Conservation (phyloP, 2,797 vertebrate species). For the Bovichtus diacanthus region DNA sequence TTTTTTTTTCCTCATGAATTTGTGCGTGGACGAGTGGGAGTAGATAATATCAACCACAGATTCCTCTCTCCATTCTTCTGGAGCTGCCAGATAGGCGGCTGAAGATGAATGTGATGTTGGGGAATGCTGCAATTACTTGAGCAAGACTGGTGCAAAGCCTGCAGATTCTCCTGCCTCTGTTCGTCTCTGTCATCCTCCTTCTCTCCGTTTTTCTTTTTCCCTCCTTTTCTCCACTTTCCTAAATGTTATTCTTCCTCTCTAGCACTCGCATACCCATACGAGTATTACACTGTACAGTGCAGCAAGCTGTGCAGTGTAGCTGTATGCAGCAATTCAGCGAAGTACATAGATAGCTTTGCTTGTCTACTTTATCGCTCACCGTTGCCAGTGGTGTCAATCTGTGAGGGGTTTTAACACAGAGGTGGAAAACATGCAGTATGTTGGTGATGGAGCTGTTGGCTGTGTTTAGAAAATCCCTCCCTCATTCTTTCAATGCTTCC, state of each 20-base stretch:
- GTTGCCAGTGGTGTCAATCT: background rate
- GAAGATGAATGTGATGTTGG: conserved; percentile 55
- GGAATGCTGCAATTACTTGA: conserved; percentile 39
- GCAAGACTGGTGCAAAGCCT: conserved; percentile 23
- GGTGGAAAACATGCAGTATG: too few relatives aligned
- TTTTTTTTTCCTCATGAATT: conserved; percentile 53
- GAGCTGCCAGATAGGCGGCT: conserved; percentile 36
- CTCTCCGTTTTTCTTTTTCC: background rate
- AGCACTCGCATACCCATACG: background rate
- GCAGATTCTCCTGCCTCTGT: conserved; percentile 15
- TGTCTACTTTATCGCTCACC: background rate
- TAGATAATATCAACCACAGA: conserved; percentile 37
- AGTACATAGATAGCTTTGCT: background rate
- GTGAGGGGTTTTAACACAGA: too few relatives aligned
- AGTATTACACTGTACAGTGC: background rate
- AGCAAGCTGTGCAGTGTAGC: background rate
- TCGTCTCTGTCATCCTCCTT: background rate
- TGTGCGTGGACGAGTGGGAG: background rate
- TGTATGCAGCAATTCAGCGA: background rate
- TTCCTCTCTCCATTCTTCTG: conserved; percentile 31
- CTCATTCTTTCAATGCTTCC: too few relatives aligned
- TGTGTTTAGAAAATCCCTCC: too few relatives aligned
- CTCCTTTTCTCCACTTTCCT: background rate
- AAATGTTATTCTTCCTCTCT: background rate
- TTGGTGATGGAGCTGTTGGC: too few relatives aligned